A percentile compares a stretch with the other conserved stretches of the same genome.
Evolutionary conservation across 2,797 vertebrate genomes (phyloP).

Genomic region (Diceros bicornis): DNA sequence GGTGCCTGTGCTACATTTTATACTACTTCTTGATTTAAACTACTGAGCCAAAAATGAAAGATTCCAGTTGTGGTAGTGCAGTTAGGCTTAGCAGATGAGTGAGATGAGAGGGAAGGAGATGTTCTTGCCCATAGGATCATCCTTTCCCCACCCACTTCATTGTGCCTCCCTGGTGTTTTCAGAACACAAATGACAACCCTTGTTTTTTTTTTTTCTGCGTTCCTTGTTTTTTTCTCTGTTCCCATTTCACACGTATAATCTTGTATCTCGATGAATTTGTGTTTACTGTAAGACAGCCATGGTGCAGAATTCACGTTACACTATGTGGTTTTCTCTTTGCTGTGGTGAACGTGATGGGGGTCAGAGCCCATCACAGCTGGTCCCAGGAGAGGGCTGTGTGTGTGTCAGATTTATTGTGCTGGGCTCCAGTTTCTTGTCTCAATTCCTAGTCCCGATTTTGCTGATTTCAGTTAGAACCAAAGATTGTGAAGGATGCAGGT

Average conservation of each 20-base stretch:
- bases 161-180: conserved; percentile 57
- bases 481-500: not conserved
- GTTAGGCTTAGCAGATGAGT: not conserved
- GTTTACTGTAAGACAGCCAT: conserved; percentile 36
- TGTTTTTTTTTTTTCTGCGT: conserved; percentile 21
- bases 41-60: not conserved
- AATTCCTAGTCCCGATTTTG: conserved; percentile 10
- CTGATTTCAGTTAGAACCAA: conserved; percentile 37
- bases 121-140: not conserved
- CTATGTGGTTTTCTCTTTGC: not conserved
- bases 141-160: conserved; percentile 51
- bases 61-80: not conserved
- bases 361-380: conserved; percentile 20
- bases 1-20: not conserved
- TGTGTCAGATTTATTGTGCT: not conserved
- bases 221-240: conserved; percentile 27
- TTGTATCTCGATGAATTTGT: not conserved
- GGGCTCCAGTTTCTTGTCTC: not conserved
- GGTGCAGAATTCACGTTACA: not conserved
- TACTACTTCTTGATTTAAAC: not conserved
- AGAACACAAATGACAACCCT: conserved; percentile 67
- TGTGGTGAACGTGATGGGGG: not conserved
- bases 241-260: conserved; percentile 71
- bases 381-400: not conserved
- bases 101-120: not conserved